Percentiles rank a stretch among this genome's conserved stretches.
phyloP scores from a whole-genome alignment of 2,888 invertebrate genomes.

The Athetis lepigone region DNA sequence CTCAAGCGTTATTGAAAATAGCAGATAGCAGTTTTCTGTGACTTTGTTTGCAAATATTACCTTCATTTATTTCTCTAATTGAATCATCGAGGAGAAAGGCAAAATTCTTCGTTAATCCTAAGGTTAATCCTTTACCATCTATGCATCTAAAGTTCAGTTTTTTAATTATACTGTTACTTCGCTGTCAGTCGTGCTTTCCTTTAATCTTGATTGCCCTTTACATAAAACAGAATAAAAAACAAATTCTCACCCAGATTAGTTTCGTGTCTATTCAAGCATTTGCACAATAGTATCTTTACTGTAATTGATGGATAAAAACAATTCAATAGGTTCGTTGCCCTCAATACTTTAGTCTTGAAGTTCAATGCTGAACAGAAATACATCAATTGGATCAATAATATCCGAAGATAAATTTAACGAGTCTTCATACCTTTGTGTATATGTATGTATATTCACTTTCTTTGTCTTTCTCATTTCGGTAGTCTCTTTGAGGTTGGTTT shows the following conservation, averaged over 20 bases:
- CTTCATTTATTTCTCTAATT: no score
- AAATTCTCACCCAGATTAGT: constrained; percentile 16
- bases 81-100: no score
- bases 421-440: constrained; percentile 18
- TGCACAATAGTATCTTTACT: constrained; percentile 28
- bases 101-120: no score
- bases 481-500: constrained; percentile 14
- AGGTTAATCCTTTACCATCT: no score
- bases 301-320: constrained; percentile 51
- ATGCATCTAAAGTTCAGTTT: no score
- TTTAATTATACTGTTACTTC: no score
- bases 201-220: no score
- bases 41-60: not conserved
- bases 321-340: constrained; percentile 60
- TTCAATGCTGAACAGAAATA: constrained; percentile 59
- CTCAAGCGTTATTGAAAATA: not conserved
- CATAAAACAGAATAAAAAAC: constrained; percentile 4
- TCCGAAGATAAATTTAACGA: constrained; percentile 49
- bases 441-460: constrained; percentile 30
- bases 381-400: constrained; percentile 58
- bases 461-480: constrained; percentile 30
- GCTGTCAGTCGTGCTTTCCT: no score
- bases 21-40: not conserved
- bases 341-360: constrained; percentile 51
- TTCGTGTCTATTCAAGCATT: constrained; percentile 39